Evolutionary conservation across 2,797 vertebrate genomes (phyloP).

Genomic region (Lycodopsis pacificus): DNA sequence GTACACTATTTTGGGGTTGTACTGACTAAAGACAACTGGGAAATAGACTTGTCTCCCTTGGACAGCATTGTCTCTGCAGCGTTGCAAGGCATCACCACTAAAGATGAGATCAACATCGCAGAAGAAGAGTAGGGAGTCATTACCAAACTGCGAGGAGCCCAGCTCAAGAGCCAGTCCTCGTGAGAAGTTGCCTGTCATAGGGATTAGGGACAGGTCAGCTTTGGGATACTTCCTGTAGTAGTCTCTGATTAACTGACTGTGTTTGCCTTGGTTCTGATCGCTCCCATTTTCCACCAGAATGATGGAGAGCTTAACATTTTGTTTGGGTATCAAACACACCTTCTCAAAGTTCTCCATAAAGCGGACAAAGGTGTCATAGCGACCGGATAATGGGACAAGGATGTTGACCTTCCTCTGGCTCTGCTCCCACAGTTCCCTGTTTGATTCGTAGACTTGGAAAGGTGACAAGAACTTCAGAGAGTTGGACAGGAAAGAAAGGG

Average conservation of each 20-base stretch:
- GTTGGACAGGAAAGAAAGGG: constrained; percentile 88
- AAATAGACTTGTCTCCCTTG: constrained; percentile 89
- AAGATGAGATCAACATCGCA: constrained; percentile 92
- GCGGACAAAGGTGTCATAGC: constrained; percentile 87
- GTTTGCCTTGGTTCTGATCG: constrained; percentile 65
- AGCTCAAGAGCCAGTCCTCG: constrained; percentile 89
- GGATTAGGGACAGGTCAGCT: constrained; percentile 87
- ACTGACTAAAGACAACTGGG: constrained; percentile 92
- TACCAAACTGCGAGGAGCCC: constrained; percentile 85
- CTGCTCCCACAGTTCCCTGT: constrained; percentile 76
- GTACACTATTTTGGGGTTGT: constrained; percentile 89
- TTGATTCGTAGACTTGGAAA: constrained; percentile 80
- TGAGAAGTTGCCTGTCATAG: constrained; percentile 88
- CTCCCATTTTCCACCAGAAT: constrained; percentile 85
- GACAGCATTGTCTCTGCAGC: constrained; percentile 89
- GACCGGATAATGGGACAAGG: constrained; percentile 88
- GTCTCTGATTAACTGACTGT: constrained; percentile 82
- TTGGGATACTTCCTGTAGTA: constrained; percentile 86
- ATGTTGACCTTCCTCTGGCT: constrained; percentile 88
- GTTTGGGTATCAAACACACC: constrained; percentile 86
- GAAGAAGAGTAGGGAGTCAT: constrained; percentile 88
- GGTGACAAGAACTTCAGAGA: constrained; percentile 89
- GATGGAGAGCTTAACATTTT: constrained; percentile 87
- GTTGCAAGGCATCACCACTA: constrained; percentile 86
- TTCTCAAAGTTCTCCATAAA: constrained; percentile 93